These are phyloP conservation scores for Penaeus indicus DNA, from an alignment of 1,140 invertebrate species.

Conservation along the genomic window DNA sequence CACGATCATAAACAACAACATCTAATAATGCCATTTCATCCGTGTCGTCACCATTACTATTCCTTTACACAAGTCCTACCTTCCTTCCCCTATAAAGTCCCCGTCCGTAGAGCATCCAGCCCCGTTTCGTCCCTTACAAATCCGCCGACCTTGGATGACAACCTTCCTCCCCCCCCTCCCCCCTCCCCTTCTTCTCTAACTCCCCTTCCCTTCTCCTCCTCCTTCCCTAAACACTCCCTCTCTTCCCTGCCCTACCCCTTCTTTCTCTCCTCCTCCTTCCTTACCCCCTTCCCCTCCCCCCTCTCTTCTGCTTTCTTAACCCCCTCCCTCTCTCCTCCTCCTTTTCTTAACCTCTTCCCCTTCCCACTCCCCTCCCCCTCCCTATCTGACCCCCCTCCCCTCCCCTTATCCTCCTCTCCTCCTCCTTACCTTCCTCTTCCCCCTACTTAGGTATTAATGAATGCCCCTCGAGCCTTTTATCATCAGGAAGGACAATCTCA, in stretches of 20 bases:
- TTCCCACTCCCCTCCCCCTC: neutral
- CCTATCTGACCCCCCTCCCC: neutral
- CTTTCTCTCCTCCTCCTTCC: neutral
- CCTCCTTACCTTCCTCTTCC: slow-evolving; percentile 6
- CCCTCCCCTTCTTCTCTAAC: neutral
- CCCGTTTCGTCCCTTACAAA: too few relatives aligned
- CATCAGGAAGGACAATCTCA: too few relatives aligned
- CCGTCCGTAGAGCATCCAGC: too few relatives aligned
- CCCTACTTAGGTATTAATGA: neutral
- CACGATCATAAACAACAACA: too few relatives aligned
- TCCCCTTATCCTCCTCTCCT: neutral
- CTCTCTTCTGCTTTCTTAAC: neutral
- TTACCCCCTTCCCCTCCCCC: neutral
- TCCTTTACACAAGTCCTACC: too few relatives aligned
- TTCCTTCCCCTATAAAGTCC: too few relatives aligned
- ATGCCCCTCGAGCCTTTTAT: too few relatives aligned
- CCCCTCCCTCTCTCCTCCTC: neutral
- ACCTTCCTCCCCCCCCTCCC: neutral
- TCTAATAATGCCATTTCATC: too few relatives aligned
- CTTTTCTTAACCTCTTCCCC: neutral
- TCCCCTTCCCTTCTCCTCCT: neutral
- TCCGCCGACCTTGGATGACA: neutral
- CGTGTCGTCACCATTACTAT: too few relatives aligned
- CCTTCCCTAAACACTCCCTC: neutral
- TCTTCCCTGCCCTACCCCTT: slow-evolving; percentile 1